Evolutionary conservation across 2,888 invertebrate genomes (phyloP), one percentile per base, ranked within the genome.

Genomic region (Lepidochrysops patricia): DNA sequence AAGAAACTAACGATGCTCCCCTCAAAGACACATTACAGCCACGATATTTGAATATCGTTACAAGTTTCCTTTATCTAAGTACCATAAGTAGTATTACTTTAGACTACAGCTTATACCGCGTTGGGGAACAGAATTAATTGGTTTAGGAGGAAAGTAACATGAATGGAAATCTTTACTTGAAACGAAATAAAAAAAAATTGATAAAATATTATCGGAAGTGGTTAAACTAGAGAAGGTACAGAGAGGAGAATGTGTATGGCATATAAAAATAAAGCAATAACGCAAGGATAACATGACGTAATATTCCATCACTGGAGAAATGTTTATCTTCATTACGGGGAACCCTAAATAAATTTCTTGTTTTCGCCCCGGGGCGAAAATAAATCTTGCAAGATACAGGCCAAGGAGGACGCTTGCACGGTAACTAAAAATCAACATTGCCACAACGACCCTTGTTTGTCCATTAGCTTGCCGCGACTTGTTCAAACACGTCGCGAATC

Each of bases 361-460:
- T 61, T 56, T 63, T 64, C 65, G 70, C 75, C 75, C 66, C 62
- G 67, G 65, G 71, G 74, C 75, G 68, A 74, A 84, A 82, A 85
- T 83, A 82, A 84, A 84, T 84, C 82, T 81, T 74, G 76, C 73
- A 79, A 82, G 83, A 80, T 79, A 83, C 81, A 80, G 75, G 34
- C 58, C 58, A 72, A 68, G 67, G 72, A 70, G 71, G 74, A 73
- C 50, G 68, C 66, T 69, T 74, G 72, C 73, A 76, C 68, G 76
- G 80, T 84, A 84, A 85, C 85, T 84, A 76, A 84, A 85, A 84
- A 85, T 81, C 86, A 85, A 85, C 85, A 85, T 77, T 74, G 80
- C 66, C 63, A 65, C 74, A 66, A 66, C 72, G 68, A 80, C 83
- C 85, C 80, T 79, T 88, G 86, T 87, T 87, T 87, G 87, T 84